phyloP scores from a whole-genome alignment of 1,140 invertebrate species.

The Semibalanus balanoides region DNA sequence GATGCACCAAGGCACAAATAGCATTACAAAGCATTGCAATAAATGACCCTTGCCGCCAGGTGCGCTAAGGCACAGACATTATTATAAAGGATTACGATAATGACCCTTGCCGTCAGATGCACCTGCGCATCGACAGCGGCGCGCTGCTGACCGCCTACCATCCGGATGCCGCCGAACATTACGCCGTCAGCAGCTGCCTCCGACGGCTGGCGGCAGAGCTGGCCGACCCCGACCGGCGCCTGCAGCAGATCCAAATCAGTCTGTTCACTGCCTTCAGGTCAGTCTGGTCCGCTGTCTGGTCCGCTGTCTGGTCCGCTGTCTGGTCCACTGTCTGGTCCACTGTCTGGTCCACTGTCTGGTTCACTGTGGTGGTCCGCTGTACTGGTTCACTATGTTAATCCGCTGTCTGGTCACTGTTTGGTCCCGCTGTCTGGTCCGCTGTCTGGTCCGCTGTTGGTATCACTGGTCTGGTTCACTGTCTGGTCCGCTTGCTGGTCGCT shows the following conservation, averaged over 20 bases:
- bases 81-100: too few species aligned
- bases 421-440: not conserved
- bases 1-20: too few species aligned
- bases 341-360: not conserved
- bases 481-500: not conserved
- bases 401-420: not conserved
- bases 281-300: not conserved
- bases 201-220: slow-evolving; percentile 37
- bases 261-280: not conserved
- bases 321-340: not conserved
- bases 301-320: not conserved
- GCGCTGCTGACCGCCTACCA: slow-evolving; percentile 56
- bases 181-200: slow-evolving; percentile 53
- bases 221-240: not conserved
- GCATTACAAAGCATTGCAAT: too few species aligned
- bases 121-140: slow-evolving; percentile 50
- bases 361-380: not conserved
- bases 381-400: not conserved
- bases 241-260: too few species aligned
- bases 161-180: slow-evolving; percentile 61
- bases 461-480: not conserved
- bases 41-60: too few species aligned
- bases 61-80: too few species aligned
- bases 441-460: not conserved
- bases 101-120: slow-evolving; percentile 37